phyloP scores from a whole-genome alignment of 1,140 invertebrate genomes.

The Tetranychus cinnabarinus region DNA sequence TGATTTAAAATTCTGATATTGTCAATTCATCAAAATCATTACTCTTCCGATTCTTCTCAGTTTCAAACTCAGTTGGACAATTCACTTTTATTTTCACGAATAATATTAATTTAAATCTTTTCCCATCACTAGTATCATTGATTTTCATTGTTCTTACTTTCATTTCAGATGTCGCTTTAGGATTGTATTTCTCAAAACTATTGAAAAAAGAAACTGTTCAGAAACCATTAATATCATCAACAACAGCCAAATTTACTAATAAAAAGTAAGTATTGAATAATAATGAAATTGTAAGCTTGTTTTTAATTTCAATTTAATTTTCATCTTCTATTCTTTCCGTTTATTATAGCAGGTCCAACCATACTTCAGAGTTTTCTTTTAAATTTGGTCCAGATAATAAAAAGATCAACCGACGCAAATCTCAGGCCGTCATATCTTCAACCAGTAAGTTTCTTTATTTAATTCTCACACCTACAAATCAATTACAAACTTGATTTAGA shows the following conservation, averaged over 20 bases:
- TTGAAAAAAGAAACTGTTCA: slow-evolving; percentile 12
- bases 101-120: too few species aligned
- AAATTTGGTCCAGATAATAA: background rate
- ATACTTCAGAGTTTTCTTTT: background rate
- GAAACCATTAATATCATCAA: background rate
- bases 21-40: too few species aligned
- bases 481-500: too few species aligned
- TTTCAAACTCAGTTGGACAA: too few species aligned
- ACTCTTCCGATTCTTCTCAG: too few species aligned
- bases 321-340: background rate
- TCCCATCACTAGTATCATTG: too few species aligned
- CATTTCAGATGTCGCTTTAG: slow-evolving; percentile 11
- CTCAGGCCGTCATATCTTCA: slow-evolving; percentile 6
- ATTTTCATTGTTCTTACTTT: background rate
- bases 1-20: too few species aligned
- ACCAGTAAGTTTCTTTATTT: slow-evolving; percentile 2
- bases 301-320: background rate
- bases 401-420: background rate
- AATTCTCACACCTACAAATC: background rate
- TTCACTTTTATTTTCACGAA: too few species aligned
- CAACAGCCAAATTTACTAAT: background rate
- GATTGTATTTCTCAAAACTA: slow-evolving; percentile 9
- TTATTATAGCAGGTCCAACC: background rate
- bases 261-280: slow-evolving; percentile 7
- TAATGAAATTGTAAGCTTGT: background rate